Evolutionary conservation across 2,888 invertebrate genomes (phyloP), one percentile per base, ranked within the genome.

Genomic region (Plagodis pulveraria): DNA sequence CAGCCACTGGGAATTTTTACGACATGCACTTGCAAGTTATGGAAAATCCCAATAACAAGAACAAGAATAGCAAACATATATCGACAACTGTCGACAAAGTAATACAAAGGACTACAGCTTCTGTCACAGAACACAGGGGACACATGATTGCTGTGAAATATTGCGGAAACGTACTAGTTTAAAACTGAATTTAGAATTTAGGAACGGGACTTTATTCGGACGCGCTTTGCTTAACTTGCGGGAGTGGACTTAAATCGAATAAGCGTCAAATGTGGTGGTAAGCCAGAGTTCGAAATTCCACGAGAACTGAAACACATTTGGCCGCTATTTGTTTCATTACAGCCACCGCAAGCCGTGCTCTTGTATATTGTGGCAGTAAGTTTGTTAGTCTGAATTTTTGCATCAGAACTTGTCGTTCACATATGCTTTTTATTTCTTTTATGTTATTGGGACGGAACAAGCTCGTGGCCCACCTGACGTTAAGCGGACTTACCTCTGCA

Each of bases 171-270:
- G 72, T 70, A 65, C 67, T 66, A 68, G 67, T 63, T 66, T 70
- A 65, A 81, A 84, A 84, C 78, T 77, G 77, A 82, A 80, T 86
- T 86, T 77, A 78, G 76, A 81, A 72, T 87, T 85, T 79, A 80
- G 76, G 79, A 73, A 77, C 77, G 69, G 73, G 82, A 85, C 82
- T 87, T 81, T 82, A 85, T 86, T 84, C 80, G 80, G 77, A 76
- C 72, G 76, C 70, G 78, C 77, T 86, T 80, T 74, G 73, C 72
- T 70, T 71, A 81, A 83, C 79, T 81, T 74, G 78, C 64, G 72
- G 67, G 68, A 73, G 74, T 67, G 78, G 81, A 78, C 83, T 84
- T 82, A 84, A 88, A 87, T 86, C 82, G 84, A 89, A 89, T 89
- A 82, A 87, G 85, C 80, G 87, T 89, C 87, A 87, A 78, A 84